phyloP scores from a whole-genome alignment of 2,113 vertebrate genomes.

The Benitochromis conjunctus region DNA sequence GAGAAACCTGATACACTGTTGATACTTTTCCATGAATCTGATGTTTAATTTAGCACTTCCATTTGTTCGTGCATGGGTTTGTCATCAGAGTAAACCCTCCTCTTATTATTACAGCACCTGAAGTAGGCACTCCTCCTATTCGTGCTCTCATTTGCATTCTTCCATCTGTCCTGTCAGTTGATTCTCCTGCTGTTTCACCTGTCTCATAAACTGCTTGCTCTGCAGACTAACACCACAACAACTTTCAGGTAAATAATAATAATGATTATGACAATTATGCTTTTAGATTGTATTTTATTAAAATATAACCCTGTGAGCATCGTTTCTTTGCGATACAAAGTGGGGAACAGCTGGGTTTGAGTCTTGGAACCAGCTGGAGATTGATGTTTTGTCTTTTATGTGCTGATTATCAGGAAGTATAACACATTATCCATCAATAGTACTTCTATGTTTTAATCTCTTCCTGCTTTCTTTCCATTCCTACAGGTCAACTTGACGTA shows the following conservation, averaged over 20 bases:
- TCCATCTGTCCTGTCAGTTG: background rate
- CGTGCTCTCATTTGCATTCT: background rate
- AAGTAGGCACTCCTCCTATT: background rate
- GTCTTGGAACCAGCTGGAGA: no score
- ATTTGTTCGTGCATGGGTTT: background rate
- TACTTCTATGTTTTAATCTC: background rate
- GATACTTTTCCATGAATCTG: background rate
- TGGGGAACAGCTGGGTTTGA: no score
- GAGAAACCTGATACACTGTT: background rate
- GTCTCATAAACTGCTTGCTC: background rate
- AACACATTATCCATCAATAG: background rate
- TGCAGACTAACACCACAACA: background rate
- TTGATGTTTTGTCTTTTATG: no score
- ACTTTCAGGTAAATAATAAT: background rate
- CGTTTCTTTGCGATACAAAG: no score
- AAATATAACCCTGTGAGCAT: no score
- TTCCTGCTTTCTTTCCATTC: background rate
- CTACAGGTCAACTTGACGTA: background rate
- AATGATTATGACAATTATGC: no score
- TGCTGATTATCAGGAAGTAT: no score
- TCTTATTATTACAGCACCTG: background rate
- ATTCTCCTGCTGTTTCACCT: background rate
- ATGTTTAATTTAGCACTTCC: background rate
- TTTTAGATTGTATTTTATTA: no score
- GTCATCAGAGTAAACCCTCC: background rate